Evolutionary conservation across 2,888 invertebrate genomes (phyloP).

Genomic region (Eupithecia abbreviata): DNA sequence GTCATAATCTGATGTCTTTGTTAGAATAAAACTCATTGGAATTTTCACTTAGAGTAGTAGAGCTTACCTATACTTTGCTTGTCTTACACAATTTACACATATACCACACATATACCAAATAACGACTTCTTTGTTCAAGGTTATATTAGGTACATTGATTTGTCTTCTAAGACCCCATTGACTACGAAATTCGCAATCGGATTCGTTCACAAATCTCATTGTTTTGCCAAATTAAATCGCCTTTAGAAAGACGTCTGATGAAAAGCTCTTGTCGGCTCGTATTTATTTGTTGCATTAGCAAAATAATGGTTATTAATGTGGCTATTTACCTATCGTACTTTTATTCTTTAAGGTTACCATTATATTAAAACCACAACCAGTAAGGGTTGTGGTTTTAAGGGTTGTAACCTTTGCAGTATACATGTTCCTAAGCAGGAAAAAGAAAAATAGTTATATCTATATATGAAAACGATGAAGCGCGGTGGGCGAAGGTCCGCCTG

Average conservation of each 20-base stretch:
- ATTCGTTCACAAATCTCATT: conserved; percentile 46
- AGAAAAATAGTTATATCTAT: too few relatives aligned
- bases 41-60: too few relatives aligned
- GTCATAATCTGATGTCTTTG: too few relatives aligned
- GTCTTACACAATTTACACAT: neutral
- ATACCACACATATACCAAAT: neutral
- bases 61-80: neutral
- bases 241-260: conserved; percentile 37
- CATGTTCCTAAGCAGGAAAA: neutral
- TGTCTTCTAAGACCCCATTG: conserved; percentile 6
- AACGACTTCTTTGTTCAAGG: neutral
- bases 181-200: conserved; percentile 57
- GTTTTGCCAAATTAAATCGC: conserved; percentile 47
- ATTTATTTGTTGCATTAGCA: conserved; percentile 19
- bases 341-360: too few relatives aligned
- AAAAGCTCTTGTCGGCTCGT: conserved; percentile 16
- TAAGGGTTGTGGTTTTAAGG: neutral
- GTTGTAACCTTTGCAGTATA: neutral
- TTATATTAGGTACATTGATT: neutral
- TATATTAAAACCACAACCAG: too few relatives aligned
- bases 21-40: too few relatives aligned
- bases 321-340: neutral
- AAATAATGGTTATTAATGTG: conserved; percentile 7
- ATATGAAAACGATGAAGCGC: too few relatives aligned
- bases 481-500: too few relatives aligned